Base-by-base conservation (phyloP, 2,797 vertebrate species). In the Squalus acanthias region DNA sequence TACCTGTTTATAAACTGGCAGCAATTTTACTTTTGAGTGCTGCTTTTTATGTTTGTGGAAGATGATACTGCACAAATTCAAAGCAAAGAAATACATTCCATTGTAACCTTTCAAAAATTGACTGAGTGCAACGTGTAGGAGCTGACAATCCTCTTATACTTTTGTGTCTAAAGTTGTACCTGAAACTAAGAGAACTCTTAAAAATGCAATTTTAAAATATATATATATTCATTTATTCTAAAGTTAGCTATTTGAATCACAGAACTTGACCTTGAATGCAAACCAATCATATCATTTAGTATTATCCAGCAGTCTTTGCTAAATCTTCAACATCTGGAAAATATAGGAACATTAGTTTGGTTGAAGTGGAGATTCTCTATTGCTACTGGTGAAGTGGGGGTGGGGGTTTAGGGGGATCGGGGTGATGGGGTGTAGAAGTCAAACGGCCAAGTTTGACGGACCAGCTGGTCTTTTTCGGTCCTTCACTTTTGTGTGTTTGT, bases 281-380 rank as follows among this genome's bases (percentile, higher is more conserved):
- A 95, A 74, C 50, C 10, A 74, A 72, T 91, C 60, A 95, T 53
- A 53, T 76, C 74, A 76, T 76, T 24, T 76, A 33, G 3, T 74
- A 72, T 74, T 72, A 29, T 95, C 39, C 69, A 60, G 69, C 69
- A 76, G 26, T 20, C 94, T 74, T 95, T 95, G 3, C 67, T 93
- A 93, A 93, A 76, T n/a, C 5, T 76, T 63, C 89, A 92, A 92
- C 50, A 95, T 95, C 46, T 95, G 94, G 26, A 33, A 76, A 76
- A 76, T 95, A 33, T 72, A 39, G 89, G 26, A 76, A 76, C 70
- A 67, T 93, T 93, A 46, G 39, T 17, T 63, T 63, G 29, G 88
- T 9, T 69, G 7, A 69, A 93, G 91, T 93, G 20, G 91, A 39
- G 91, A 93, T 46, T 93, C 65, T 93, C n/a, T 67, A 63, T 46